phyloP scores from a whole-genome alignment of 2,113 vertebrate species.

The Periophthalmodon schlosseri region DNA sequence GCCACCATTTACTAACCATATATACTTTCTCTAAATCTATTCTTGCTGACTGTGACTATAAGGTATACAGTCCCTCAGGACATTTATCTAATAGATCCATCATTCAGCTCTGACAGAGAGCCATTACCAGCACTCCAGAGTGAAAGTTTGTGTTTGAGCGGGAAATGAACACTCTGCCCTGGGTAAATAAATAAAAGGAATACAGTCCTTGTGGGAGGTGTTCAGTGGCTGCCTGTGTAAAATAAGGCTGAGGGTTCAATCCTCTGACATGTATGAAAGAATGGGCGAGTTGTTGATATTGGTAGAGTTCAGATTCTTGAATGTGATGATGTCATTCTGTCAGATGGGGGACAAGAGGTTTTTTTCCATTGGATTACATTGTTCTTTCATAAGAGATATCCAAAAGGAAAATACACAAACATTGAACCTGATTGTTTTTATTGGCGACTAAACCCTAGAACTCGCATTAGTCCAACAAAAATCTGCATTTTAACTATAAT shows the following conservation, averaged over 20 bases:
- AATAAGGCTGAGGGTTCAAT: not conserved
- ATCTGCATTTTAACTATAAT: too few species aligned
- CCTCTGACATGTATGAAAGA: not conserved
- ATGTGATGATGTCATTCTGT: too few species aligned
- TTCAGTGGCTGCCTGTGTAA: not conserved
- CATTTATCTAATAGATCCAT: not conserved
- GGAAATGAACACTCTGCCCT: not conserved
- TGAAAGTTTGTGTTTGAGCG: conserved; percentile 1
- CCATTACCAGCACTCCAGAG: not conserved
- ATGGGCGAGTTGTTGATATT: too few species aligned
- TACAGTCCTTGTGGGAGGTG: not conserved
- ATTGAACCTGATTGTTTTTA: too few species aligned
- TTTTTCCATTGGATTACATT: too few species aligned
- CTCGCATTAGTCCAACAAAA: too few species aligned
- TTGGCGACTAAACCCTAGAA: too few species aligned
- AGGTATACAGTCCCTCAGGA: not conserved
- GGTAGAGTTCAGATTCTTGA: too few species aligned
- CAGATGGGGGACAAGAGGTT: too few species aligned
- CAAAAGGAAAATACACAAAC: too few species aligned
- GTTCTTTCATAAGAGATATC: too few species aligned
- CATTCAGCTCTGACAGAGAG: not conserved
- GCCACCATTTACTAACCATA: not conserved
- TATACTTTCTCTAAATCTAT: not conserved
- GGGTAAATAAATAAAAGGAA: not conserved
- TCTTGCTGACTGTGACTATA: not conserved